phyloP scores from a whole-genome alignment of 2,113 vertebrate species.

The Myiopsitta monachus region DNA sequence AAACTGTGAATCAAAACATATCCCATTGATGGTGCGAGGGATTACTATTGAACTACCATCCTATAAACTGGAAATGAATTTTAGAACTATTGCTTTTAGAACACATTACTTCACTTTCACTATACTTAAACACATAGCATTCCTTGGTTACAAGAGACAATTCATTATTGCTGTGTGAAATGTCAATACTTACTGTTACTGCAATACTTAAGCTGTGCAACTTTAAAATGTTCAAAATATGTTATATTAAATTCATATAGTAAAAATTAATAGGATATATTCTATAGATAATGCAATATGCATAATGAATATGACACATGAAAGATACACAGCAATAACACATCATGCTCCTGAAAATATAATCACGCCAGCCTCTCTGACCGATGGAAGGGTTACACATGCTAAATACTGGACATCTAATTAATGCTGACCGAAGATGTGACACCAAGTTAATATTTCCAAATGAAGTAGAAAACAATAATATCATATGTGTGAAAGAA shows the following conservation, averaged over 20 bases:
- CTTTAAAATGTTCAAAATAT: neutral
- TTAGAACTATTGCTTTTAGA: slow-evolving; percentile 43
- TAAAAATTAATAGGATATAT: neutral
- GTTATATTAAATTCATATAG: neutral
- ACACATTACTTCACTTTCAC: neutral
- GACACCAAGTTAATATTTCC: neutral
- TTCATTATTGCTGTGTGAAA: neutral
- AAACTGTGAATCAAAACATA: slow-evolving; percentile 40
- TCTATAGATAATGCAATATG: neutral
- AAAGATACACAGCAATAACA: neutral
- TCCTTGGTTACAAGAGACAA: neutral
- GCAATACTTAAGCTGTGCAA: neutral
- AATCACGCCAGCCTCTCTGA: neutral
- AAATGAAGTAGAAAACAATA: neutral
- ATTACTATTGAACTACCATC: slow-evolving; percentile 32
- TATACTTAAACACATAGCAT: neutral
- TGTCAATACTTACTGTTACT: neutral
- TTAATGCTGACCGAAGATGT: neutral
- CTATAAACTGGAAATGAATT: slow-evolving; percentile 32
- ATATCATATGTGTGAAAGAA: neutral
- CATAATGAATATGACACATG: neutral
- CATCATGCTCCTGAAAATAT: neutral
- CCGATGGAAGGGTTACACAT: neutral
- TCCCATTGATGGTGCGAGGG: neutral
- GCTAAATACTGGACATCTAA: neutral